Base-by-base conservation (phyloP, 2,888 invertebrate species). In the Synanthedon formicaeformis region DNA sequence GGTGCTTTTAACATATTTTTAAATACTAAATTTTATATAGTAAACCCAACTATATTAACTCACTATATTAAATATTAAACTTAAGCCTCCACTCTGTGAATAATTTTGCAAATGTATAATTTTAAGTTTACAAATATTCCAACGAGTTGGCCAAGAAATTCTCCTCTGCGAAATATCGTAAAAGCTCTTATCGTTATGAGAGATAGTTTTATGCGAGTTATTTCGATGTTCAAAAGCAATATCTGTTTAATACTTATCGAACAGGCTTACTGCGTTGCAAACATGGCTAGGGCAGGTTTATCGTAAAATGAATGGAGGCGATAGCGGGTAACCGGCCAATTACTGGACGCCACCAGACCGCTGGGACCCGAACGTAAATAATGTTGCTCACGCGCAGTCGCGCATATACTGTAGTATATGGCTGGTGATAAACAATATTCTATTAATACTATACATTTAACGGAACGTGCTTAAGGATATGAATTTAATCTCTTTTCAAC, bases 221-320 rank as follows among this genome's bases (percentile, higher is more conserved):
- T 13, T 12, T 45, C 45, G 45, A 13, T 34, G 34, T 45, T 45
- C 14, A n/a, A 45, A 13, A 12, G 13, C 45, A 45, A 13, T 12
- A 45, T 45, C 45, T n/a, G 13, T 45, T n/a, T 45, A 12, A 14
- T n/a, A 45, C n/a, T 45, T 45, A 45, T 45, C 45, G 49, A 61
- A 61, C 60, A 64, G 71, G 72, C 71, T 73, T 64, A 66, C 66
- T 57, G 55, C 55, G 50, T 52, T 45, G 45, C 45, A 45, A 45
- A 73, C 66, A 5, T 12, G 59, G 61, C 61, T 65, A 62, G 61
- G 72, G 74, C 74, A 69, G 71, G 71, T 76, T 81, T 84, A 82
- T 83, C 81, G 70, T 66, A 73, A 78, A 79, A 84, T 86, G 81
- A 83, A 83, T 84, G 83, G 81, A 78, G 66, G 75, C 73, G 80